phyloP scores from a whole-genome alignment of 2,888 invertebrate genomes.

The Coleophora flavipennella region DNA sequence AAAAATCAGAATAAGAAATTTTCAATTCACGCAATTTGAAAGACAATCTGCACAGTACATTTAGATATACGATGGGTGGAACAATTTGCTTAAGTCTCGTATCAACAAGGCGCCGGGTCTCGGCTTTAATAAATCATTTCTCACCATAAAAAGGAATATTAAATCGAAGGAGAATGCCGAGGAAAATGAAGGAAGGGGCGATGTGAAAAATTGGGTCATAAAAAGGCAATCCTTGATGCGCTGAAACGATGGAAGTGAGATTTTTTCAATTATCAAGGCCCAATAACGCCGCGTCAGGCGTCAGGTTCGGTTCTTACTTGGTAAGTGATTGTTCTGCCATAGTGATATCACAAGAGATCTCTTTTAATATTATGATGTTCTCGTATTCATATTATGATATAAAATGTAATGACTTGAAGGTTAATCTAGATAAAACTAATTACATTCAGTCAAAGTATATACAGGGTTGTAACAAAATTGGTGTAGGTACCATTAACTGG shows the following conservation, averaged over 20 bases:
- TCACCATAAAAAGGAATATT: conserved; percentile 55
- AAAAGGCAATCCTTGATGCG: conserved; percentile 51
- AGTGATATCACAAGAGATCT: no score
- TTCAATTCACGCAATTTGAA: background rate
- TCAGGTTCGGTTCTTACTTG: no score
- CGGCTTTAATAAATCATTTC: conserved; percentile 51
- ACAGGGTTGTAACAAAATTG: no score
- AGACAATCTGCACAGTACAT: conserved; percentile 10
- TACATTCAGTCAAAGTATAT: no score
- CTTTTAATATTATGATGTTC: no score
- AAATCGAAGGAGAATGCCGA: conserved; percentile 46
- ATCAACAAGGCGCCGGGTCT: conserved; percentile 32
- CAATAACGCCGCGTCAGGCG: no score
- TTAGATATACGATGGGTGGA: conserved; percentile 11
- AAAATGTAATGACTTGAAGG: no score
- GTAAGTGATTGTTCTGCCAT: no score
- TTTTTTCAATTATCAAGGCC: conserved; percentile 42
- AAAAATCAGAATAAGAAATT: no score
- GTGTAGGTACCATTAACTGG: no score
- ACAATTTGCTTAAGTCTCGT: conserved; percentile 37
- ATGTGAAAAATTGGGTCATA: conserved; percentile 59
- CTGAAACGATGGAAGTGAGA: conserved; percentile 42
- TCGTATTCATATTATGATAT: no score
- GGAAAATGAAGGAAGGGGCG: conserved; percentile 39
- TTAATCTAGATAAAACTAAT: no score